A percentile compares a stretch with the other conserved stretches of the same genome.
phyloP scores from a whole-genome alignment of 1,140 invertebrate genomes.

The Lepidurus packardi region DNA sequence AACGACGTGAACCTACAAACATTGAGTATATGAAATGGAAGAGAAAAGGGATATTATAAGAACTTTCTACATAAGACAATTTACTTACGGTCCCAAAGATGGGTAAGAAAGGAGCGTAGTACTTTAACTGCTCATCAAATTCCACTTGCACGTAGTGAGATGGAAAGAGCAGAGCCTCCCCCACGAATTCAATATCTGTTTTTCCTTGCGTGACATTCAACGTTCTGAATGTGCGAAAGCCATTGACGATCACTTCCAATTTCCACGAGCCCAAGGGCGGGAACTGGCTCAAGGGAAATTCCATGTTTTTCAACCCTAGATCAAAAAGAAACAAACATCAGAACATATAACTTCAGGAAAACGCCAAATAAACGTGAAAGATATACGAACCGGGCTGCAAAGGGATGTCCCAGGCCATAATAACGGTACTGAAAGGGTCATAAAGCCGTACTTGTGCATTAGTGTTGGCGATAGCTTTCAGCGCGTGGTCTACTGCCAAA shows the following conservation, averaged over 20 bases:
- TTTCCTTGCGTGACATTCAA: not conserved
- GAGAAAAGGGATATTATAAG: not conserved
- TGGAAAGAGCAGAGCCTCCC: slow-evolving; percentile 5
- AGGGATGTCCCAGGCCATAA: not conserved
- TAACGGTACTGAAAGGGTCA: not conserved
- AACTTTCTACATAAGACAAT: not conserved
- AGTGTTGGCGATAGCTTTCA: slow-evolving; percentile 4
- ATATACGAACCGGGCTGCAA: slow-evolving; percentile 14
- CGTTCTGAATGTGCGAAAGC: not conserved
- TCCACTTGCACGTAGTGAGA: slow-evolving; percentile 10
- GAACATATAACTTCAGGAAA: not conserved
- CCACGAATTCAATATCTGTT: not conserved
- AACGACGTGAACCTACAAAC: not conserved
- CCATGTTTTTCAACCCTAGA: slow-evolving; percentile 4
- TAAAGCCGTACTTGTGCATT: slow-evolving; percentile 21
- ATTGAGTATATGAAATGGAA: not conserved
- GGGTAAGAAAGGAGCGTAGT: not conserved
- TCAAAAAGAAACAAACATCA: not conserved
- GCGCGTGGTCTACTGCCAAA: not conserved
- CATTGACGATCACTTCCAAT: slow-evolving; percentile 19
- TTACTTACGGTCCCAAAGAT: slow-evolving; percentile 12
- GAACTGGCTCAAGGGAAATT: slow-evolving; percentile 11
- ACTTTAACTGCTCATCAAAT: not conserved
- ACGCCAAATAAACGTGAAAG: not conserved
- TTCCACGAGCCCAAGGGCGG: not conserved